A percentile compares a stretch with the other conserved stretches of the same genome.
These are phyloP conservation scores for Prosopocoilus inquinatus DNA, from an alignment of 2,888 invertebrate genomes.

Conservation along the genomic window DNA sequence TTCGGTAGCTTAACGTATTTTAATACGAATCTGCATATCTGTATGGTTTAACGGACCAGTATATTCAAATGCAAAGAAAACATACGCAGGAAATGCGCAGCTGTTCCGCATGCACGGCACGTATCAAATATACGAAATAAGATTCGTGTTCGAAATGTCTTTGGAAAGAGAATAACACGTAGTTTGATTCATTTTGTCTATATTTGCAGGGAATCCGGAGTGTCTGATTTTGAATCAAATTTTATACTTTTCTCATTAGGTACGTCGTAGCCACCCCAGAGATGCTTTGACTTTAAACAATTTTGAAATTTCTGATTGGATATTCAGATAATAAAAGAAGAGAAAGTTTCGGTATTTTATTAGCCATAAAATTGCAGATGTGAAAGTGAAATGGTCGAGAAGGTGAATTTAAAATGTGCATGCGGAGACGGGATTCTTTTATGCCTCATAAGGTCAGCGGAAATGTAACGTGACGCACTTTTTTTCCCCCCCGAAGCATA, in stretches of 20 bases:
- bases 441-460: no score
- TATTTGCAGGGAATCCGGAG: background rate
- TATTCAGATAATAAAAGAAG: no score
- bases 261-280: no score
- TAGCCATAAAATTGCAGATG: no score
- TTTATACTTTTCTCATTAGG: background rate
- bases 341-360: no score
- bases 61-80: constrained; percentile 10
- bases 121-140: constrained; percentile 14
- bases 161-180: constrained; percentile 6
- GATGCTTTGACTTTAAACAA: no score
- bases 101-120: constrained; percentile 7
- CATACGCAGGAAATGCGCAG: background rate
- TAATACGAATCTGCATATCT: constrained; percentile 5
- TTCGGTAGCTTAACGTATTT: background rate
- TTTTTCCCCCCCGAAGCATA: no score
- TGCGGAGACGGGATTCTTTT: no score
- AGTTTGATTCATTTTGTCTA: constrained; percentile 8
- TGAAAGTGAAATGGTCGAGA: no score
- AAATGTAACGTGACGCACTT: no score
- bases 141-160: constrained; percentile 10
- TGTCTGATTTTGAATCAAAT: background rate
- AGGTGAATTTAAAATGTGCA: no score
- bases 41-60: constrained; percentile 4
- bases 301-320: no score